These are phyloP conservation scores for Chironomus striatipennis DNA, from an alignment of 1,140 invertebrate species.

Conservation along the genomic window DNA sequence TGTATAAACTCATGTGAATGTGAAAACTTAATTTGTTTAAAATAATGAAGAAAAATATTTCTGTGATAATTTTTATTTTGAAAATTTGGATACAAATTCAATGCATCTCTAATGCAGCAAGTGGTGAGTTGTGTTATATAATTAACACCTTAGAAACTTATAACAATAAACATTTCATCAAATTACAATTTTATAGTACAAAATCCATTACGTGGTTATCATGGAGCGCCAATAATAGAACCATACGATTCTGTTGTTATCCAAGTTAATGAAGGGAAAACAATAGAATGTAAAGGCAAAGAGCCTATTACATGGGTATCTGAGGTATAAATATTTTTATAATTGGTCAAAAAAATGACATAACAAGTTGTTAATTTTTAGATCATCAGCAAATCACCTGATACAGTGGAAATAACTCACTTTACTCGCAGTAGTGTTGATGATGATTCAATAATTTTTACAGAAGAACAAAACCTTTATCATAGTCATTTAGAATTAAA, in stretches of 20 bases:
- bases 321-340: no score
- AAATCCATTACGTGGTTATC: background rate
- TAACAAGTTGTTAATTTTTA: constrained; percentile 25
- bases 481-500: constrained; percentile 39
- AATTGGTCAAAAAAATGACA: no score
- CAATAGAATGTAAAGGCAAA: constrained; percentile 43
- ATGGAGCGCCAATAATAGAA: constrained; percentile 40
- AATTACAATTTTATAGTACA: background rate
- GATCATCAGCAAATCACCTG: constrained; percentile 22
- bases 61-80: background rate
- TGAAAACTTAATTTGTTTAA: background rate
- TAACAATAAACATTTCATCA: no score
- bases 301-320: constrained; percentile 43
- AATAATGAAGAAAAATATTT: background rate
- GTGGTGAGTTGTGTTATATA: background rate
- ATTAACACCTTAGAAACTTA: no score
- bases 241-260: constrained; percentile 41
- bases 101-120: background rate
- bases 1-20: no score
- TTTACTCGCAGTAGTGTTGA: background rate
- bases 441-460: constrained; percentile 27
- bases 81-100: background rate
- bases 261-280: constrained; percentile 41
- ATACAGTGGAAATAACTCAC: background rate
- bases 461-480: constrained; percentile 38